A percentile compares a stretch with the other conserved stretches of the same genome.
phyloP scores from a whole-genome alignment of 2,888 invertebrate species.

The Vesta saturnalis region DNA sequence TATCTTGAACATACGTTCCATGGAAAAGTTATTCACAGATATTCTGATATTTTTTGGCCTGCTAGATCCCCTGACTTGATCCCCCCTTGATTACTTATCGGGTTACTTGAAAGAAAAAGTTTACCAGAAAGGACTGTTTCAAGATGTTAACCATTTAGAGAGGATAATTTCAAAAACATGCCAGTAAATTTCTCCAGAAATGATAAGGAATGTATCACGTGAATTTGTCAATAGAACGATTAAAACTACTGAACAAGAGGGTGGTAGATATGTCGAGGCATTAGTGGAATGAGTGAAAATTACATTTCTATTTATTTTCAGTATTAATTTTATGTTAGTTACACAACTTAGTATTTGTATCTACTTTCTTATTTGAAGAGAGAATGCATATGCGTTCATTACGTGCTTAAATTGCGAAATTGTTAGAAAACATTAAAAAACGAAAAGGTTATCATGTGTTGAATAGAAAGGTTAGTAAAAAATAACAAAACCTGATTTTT shows the following conservation, averaged over 20 bases:
- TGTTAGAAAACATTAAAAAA: not conserved
- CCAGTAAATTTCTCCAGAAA: not conserved
- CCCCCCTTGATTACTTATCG: too few relatives aligned
- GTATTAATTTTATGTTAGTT: too few relatives aligned
- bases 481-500: not conserved
- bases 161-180: not conserved
- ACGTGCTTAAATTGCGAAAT: not conserved
- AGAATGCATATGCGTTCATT: too few relatives aligned
- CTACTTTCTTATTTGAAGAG: not conserved
- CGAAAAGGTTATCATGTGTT: not conserved
- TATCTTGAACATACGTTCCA: too few relatives aligned
- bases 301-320: not conserved
- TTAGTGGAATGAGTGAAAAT: too few relatives aligned
- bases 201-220: too few relatives aligned
- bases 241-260: not conserved
- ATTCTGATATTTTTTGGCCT: too few relatives aligned
- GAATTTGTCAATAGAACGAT: not conserved
- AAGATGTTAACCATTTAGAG: too few relatives aligned
- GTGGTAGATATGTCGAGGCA: too few relatives aligned
- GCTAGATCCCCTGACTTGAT: too few relatives aligned
- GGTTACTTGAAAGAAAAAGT: not conserved
- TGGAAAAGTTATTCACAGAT: too few relatives aligned
- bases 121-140: too few relatives aligned
- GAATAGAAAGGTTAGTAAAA: not conserved
- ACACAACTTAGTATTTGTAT: not conserved